A percentile compares a stretch with the other conserved stretches of the same genome.
Conservation (phyloP, 2,888 invertebrate genomes). For the Acanthosepion pharaonis region DNA sequence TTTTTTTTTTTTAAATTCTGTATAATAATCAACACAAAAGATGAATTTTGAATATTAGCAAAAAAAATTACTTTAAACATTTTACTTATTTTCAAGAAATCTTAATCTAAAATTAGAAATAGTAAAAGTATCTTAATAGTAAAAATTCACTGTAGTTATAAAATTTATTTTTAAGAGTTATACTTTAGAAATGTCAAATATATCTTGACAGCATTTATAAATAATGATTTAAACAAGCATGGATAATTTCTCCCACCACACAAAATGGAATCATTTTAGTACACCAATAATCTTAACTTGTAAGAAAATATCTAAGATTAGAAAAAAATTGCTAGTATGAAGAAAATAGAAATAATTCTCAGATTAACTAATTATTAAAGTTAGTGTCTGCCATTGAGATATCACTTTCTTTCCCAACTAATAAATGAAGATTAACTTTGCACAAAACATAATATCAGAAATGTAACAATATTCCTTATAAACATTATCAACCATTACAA, state of each 20-base stretch:
- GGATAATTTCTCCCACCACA: background rate
- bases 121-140: background rate
- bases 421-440: background rate
- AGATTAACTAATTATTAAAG: background rate
- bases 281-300: background rate
- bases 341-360: too few relatives aligned
- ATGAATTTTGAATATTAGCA: background rate
- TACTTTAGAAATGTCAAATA: too few relatives aligned
- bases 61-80: background rate
- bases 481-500: background rate
- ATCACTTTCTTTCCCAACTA: background rate
- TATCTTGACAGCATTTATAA: background rate
- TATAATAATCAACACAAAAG: background rate
- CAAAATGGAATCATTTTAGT: background rate
- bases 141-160: background rate
- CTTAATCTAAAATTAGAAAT: background rate
- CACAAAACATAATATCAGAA: slow-evolving; percentile 33
- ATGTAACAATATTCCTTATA: background rate
- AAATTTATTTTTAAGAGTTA: too few relatives aligned
- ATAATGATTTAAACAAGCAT: background rate
- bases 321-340: background rate
- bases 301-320: background rate
- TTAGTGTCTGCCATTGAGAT: background rate
- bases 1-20: background rate
- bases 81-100: background rate